Base-by-base conservation (phyloP, 2,797 vertebrate species). In the Oryzias sinensis region DNA sequence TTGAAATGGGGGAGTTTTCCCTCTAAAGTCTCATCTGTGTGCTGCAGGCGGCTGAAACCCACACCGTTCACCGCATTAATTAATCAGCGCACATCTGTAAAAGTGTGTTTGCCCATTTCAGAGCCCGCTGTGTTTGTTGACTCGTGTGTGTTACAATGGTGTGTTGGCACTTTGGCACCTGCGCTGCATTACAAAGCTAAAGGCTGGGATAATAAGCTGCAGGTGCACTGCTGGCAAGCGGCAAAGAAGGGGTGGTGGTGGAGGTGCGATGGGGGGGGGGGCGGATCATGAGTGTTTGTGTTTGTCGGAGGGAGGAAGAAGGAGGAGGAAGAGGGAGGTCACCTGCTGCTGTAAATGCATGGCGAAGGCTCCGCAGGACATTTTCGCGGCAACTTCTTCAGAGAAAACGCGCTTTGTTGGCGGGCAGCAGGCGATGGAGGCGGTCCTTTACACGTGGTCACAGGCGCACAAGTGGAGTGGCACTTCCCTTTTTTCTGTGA, bases 161-260 rank as follows among this genome's bases (percentile, higher is more conserved):
- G 59, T 61, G 72, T 66, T 74, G 78, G 80, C 80, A 82, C 81
- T 87, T 84, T 91, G 88, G 91, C 94, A 96, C 91, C 94, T 96
- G 94, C 80, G 88, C 81, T 80, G 37, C 88, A 93, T 96, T 95
- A 95, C 86, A 83, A 85, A 85, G 69, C 82, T 85, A 85, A 82
- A 87, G 87, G 79, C 85, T 87, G 63, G 81, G 86, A 88, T 93
- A 94, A 95, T 94, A 91, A 93, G 92, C 90, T 91, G 88, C 94
- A 96, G 93, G 93, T 95, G 91, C 80, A 78, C 66, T 70, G 73
- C 76, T 84, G 85, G 80, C 84, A 88, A 81, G 70, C 74, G 76
- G 74, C 3, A 11, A 37, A 37, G 33, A 37, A 37, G 33, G 9
- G 33, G 33, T 37, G 33, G 33, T 37, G 29, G 29, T 33, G 29